Evolutionary conservation across 2,113 vertebrate species (phyloP), one percentile per base, ranked within the genome.

Genomic region (Delphinapterus leucas): DNA sequence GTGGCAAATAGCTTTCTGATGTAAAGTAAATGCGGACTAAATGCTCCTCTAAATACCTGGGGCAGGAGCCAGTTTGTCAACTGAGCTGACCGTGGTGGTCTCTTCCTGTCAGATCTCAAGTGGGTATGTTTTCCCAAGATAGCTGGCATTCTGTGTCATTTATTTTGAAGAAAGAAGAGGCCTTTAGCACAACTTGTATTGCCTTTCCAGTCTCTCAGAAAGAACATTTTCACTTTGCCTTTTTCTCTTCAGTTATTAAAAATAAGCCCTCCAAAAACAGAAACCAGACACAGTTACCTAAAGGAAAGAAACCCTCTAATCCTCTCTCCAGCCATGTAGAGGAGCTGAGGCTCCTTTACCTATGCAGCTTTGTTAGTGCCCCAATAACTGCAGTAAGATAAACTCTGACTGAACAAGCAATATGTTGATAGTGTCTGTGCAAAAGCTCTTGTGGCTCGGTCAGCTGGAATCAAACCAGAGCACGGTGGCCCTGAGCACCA

Each of bases 241-340:
- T 91, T 58, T 93, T 96, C 95, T 97, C 80, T 94, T 84, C 65
- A 63, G 89, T 96, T 96, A 93, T 96, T 98, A 93, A 97, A 97
- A 98, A 94, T 95, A 96, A 96, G 74, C 76, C 80, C 23, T 97
- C n/a, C 80, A 96, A 83, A 97, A 71, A 94, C 86, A 92, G 84
- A 93, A 96, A 87, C 53, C 68, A 81, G 89, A 93, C 63, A 93
- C 76, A 97, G 95, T 82, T 92, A 88, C 90, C 85, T 26, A 95
- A 90, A 90, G 88, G 90, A 95, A 98, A 90, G 65, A 96, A 96
- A 80, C 47, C 26, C 31, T 89, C 87, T 95, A 90, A 94, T 96
- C 96, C 81, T 97, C 96, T 96, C 95, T 76, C 92, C 80, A 81
- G 96, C 95, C 95, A 74, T 63, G 92, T 41, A 63, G 93, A 82